Base-by-base conservation (phyloP, 2,797 vertebrate species). In the Sebastolobus altivelis region DNA sequence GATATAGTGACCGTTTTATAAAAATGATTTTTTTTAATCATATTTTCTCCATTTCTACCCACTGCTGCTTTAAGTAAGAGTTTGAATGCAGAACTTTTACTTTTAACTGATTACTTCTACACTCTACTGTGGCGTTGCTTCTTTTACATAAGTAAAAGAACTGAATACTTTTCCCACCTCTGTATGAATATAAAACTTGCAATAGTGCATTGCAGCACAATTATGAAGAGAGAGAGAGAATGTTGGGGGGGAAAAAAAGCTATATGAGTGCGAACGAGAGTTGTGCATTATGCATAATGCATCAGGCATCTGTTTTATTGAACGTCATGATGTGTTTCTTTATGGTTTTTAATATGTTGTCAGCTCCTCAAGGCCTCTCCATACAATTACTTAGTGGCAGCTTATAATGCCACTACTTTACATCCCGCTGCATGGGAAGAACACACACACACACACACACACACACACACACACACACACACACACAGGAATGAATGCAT, bases 291-390 rank as follows among this genome's bases (percentile, higher is more conserved):
- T 90, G 79, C 79, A 91, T 89, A 81, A 89, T 86, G 66, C 80
- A 90, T 71, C 60, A 37, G 58, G 52, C 46, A 3, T 72, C 66
- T 83, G 56, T 72, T 86, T 85, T 84, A 88, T 84, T 79, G 82
- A 80, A 77, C 75, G 65, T 87, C 49, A 81, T 73, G 60, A 87
- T 87, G 73, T 35, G 84, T 77, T 89, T 89, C 79, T 90, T 92
- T 92, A 89, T 89, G 74, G 72, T 80, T 91, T 91, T 92, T 92
- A 89, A 93, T 91, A 91, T 91, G 76, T 86, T 82, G 84, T 89
- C 79, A 83, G 60, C 52, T 87, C 72, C 75, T 86, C 72, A 70
- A 77, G 76, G 83, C 63, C 75, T 72, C 65, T 73, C 71, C n/a
- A 40, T 76, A 74, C 83, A 87, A 75, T 85, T 84, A 89, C 78